phyloP scores from a whole-genome alignment of 2,888 invertebrate species.

The Drosophila merina region DNA sequence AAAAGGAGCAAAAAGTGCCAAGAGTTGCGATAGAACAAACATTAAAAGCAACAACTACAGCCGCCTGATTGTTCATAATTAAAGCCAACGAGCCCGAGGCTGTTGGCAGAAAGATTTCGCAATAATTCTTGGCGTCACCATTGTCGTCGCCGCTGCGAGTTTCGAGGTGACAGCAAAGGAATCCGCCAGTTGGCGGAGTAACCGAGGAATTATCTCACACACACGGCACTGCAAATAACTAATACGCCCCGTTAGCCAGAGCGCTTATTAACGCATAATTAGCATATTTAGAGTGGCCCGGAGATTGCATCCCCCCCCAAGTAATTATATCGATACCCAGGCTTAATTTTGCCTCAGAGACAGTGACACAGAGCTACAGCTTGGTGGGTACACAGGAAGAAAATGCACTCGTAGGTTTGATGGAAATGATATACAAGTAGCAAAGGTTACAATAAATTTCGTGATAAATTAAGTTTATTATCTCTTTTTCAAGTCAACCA shows the following conservation, averaged over 20 bases:
- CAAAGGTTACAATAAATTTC: too few relatives aligned
- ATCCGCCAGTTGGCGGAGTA: conserved; percentile 37
- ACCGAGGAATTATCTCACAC: conserved; percentile 64
- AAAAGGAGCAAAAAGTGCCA: conserved; percentile 37
- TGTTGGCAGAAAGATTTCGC: conserved; percentile 60
- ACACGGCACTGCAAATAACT: conserved; percentile 28
- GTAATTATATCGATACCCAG: conserved; percentile 32
- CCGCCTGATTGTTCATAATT: conserved; percentile 73
- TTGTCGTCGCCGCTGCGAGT: conserved; percentile 7
- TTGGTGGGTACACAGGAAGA: conserved; percentile 16
- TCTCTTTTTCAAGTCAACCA: too few relatives aligned
- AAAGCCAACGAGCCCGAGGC: conserved; percentile 62
- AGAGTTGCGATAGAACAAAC: conserved; percentile 33
- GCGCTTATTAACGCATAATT: conserved; percentile 79
- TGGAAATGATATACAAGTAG: too few relatives aligned
- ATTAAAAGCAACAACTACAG: conserved; percentile 31
- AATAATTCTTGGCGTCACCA: conserved; percentile 62
- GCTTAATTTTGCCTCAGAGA: conserved; percentile 36
- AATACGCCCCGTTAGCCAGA: conserved; percentile 50
- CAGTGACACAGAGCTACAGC: conserved; percentile 44
- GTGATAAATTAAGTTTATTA: too few relatives aligned
- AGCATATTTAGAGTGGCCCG: conserved; percentile 72
- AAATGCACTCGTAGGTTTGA: not conserved
- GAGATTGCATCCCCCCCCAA: conserved; percentile 58
- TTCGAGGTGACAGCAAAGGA: conserved; percentile 43